Base-by-base conservation (phyloP, 2,888 invertebrate species). In the Dryadula phaetusa region DNA sequence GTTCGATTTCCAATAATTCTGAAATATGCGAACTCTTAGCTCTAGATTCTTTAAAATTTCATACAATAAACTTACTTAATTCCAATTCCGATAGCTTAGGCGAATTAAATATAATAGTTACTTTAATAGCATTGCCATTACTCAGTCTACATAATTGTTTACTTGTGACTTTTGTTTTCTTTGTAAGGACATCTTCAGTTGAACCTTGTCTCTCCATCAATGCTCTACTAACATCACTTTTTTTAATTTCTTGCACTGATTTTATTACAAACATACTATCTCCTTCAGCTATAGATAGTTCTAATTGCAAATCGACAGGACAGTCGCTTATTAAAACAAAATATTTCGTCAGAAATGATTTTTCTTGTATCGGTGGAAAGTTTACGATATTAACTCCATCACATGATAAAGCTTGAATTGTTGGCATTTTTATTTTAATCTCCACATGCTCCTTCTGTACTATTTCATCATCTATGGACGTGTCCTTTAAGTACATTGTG, bases 301-400 rank as follows among this genome's bases (percentile, higher is more conserved):
- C 84, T 18, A 92, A 69, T 63, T 87, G 84, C 40, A 92, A 77
- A 74, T 92, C 89, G 0, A 78, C 84, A 0, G 87, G 84, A 66
- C 87, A 90, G 64, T 91, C 89, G 66, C 90, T 92, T 25, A 90
- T 74, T 0, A 92, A 79, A 0, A 92, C 85, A 46, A 92, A 86
- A 1, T 83, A 84, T 68, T 87, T 91, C 0, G 80, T 76, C 0
- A 82, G 53, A 0, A 77, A 71, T 2, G 80, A 71, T 7, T 79
- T 83, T 54, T 90, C 90, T 70, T 81, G 82, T 49, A 84, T 79
- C 0, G 85, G 78, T 6, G 86, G 84, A 66, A 89, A 92, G 0
- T 72, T 76, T 0, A 92, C 71, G 70, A 83, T 86, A 63, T 91
- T 91, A 0, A 90, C 72, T 0, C 90, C 91, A 52, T 88, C 89